Base-by-base conservation (phyloP, 92 coral and sea anemone species). In the Epizoanthus ramosus region DNA sequence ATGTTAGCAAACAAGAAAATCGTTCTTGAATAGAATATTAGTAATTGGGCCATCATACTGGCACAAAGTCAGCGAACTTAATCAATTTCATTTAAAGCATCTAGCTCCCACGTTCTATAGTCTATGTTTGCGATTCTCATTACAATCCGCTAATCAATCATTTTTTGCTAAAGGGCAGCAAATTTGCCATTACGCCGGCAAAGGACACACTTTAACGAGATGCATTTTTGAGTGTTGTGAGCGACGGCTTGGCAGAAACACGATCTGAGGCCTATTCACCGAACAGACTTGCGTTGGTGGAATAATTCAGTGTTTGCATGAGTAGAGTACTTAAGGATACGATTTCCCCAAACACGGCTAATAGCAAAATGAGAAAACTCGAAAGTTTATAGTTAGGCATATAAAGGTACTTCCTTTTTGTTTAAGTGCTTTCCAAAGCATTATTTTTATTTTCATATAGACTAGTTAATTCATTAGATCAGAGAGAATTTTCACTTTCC, bases 251-350 rank as follows among this genome's bases (percentile, higher is more conserved):
- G 13, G 28, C 54, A 59, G n/a, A 60, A 76, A n/a, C 21, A 75
- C 3, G 53, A 25, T 75, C 18, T 57, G 7, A 19, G 6, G 17
- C 22, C 80, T 25, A 74, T 31, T 74, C 45, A 60, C 31, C 37
- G 15, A 54, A 15, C 56, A 33, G 4, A 13, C 18, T 59, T 28
- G 81, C 81, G 81, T 76, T 76, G 81, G 81, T 33, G 81, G 81
- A 58, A 39, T 19, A 19, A 39, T 19, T 76, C 22, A 33, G 35
- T 56, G 58, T 76, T 76, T 76, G 19, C 81, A 58, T 76, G 8
- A 75, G 13, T 24, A 14, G 28, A 31, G 47, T 13, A 71, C 57
- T 19, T 58, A 45, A 31, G 58, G 63, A 75, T 58, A 33, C 68
- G 24, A 53, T 33, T 76, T 76, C 68, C 57, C 45, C 10, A 13